Evolutionary conservation across 2,797 vertebrate species (phyloP).

Genomic region (Enteromius afrohamiltoni): DNA sequence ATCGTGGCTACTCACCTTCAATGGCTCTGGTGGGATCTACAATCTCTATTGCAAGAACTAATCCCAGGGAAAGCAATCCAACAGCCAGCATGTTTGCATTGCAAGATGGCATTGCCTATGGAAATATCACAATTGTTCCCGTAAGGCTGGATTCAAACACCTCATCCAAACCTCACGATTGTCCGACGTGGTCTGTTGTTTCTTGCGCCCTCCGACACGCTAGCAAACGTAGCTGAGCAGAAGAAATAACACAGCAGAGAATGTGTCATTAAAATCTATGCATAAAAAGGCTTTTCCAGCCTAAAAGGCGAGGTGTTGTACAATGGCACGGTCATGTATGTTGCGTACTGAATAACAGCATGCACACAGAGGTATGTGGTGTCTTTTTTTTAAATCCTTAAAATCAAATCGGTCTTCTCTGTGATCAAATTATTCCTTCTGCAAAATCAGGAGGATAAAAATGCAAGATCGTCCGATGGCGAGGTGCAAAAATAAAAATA

Average conservation of each 20-base stretch:
- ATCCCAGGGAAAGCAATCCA: slow-evolving; percentile 77
- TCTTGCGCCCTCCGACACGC: slow-evolving; percentile 64
- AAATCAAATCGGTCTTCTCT: slow-evolving; percentile 56
- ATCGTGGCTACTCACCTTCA: slow-evolving; percentile 76
- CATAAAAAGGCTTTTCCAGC: slow-evolving; percentile 62
- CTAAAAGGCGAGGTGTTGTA: slow-evolving; percentile 68
- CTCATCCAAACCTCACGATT: slow-evolving; percentile 77
- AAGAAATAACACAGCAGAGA: slow-evolving; percentile 46
- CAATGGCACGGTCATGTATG: slow-evolving; percentile 71
- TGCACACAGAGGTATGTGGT: slow-evolving; percentile 66
- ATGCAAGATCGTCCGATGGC: slow-evolving; percentile 40
- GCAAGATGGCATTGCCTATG: slow-evolving; percentile 72
- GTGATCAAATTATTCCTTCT: slow-evolving; percentile 67
- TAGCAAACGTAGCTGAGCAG: slow-evolving; percentile 59
- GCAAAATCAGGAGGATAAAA: slow-evolving; percentile 42
- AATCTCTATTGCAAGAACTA: slow-evolving; percentile 73
- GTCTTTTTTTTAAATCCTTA: slow-evolving; percentile 24
- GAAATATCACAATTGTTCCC: slow-evolving; percentile 72
- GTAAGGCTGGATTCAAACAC: slow-evolving; percentile 67
- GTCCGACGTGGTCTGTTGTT: slow-evolving; percentile 71
- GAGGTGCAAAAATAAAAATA: slow-evolving; percentile 57
- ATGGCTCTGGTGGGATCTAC: slow-evolving; percentile 69
- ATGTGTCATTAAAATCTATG: slow-evolving; percentile 42
- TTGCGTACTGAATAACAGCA: slow-evolving; percentile 68
- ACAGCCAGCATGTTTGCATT: slow-evolving; percentile 78